Evolutionary conservation across 2,888 invertebrate species (phyloP), one percentile per base, ranked within the genome.

Genomic region (Dione juno): DNA sequence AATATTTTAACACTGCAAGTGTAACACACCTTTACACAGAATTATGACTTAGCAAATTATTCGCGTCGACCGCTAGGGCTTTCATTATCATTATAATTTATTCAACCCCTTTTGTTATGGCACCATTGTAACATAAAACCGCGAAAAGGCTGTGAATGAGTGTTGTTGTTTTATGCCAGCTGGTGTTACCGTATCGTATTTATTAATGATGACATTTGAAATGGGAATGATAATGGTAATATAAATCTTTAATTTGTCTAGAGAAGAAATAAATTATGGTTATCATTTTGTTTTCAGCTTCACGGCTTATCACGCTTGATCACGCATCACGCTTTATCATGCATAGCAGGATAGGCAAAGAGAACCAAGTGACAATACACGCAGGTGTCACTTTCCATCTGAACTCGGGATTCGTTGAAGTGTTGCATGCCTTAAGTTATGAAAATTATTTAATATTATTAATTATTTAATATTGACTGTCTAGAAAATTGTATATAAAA

Each of bases 51-150:
- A n/a, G 57, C 68, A 71, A 73, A 70, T 73, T 70, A 70, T 73
- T 69, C 66, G 70, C 63, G 57, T 45, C 59, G 59, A 61, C 66
- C 71, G 58, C 63, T 61, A 66, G 66, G 69, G 58, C 63, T 69
- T 74, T 72, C 66, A 72, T 72, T 70, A 67, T 67, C 66, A 70
- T 70, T 58, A 70, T 74, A 74, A 74, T 72, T 74, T 72, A 74
- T 74, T 74, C 70, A 74, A 69, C 61, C 41, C 66, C 68, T 63
- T 70, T 57, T 64, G 72, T 69, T 69, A 72, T 57, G 67, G 58
- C 45, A 61, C 66, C 40, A 64, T 68, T 74, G 74, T 72, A 69
- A 66, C 70, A 66, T 68, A 69, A 74, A 74, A 68, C 73, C 61
- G n/a, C 61, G 59, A 67, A 70, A 66, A 57, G 43, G 48, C 69